Evolutionary conservation across 2,113 vertebrate genomes (phyloP).

Genomic region (Cheirogaleus medius): DNA sequence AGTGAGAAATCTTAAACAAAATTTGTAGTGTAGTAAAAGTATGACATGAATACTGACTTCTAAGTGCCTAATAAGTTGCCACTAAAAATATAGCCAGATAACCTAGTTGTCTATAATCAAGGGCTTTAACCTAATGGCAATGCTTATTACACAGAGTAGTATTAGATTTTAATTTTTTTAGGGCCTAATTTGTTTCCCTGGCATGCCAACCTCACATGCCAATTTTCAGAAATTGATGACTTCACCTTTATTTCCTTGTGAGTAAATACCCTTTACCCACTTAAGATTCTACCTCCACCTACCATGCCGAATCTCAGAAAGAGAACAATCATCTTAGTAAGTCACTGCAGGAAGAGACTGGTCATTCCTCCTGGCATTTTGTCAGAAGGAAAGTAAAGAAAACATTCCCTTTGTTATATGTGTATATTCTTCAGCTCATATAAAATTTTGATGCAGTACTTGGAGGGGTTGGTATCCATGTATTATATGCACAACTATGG

Average conservation of each 20-base stretch:
- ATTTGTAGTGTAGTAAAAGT: slow-evolving; percentile 40
- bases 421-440: slow-evolving; percentile 43
- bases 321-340: background rate
- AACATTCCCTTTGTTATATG: background rate
- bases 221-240: slow-evolving; percentile 46
- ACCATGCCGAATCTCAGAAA: background rate
- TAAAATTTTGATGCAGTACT: slow-evolving; percentile 52
- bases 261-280: background rate
- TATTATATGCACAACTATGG: background rate
- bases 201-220: background rate
- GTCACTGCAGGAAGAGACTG: background rate
- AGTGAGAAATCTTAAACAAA: slow-evolving; percentile 59
- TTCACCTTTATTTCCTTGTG: background rate
- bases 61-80: slow-evolving; percentile 8
- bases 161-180: slow-evolving; percentile 9
- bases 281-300: slow-evolving; percentile 39
- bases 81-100: slow-evolving; percentile 2
- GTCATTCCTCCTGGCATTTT: slow-evolving; percentile 33
- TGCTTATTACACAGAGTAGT: background rate
- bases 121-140: slow-evolving; percentile 9
- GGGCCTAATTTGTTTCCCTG: slow-evolving; percentile 32
- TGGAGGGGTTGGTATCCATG: background rate
- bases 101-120: background rate
- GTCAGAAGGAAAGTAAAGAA: background rate
- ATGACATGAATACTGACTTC: slow-evolving; percentile 2